A percentile compares a stretch with the other conserved stretches of the same genome.
phyloP scores from a whole-genome alignment of 2,888 invertebrate species.

The Athalia cordata region DNA sequence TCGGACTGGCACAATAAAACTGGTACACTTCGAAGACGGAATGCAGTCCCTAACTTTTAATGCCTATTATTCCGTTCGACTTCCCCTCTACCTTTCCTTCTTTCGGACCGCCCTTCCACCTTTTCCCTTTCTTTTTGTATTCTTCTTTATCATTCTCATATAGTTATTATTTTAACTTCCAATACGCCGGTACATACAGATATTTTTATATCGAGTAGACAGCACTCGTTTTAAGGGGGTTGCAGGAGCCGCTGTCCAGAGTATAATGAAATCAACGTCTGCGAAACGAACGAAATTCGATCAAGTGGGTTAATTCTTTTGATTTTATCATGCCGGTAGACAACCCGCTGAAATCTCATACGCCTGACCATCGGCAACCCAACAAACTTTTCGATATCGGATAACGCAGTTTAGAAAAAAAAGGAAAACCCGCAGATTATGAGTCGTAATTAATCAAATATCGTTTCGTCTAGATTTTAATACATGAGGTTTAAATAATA shows the following conservation, averaged over 20 bases:
- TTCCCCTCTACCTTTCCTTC: background rate
- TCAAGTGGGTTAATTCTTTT: no score
- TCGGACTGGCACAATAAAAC: conserved; percentile 43
- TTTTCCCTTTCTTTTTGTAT: background rate
- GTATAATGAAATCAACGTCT: no score
- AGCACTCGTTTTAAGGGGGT: no score
- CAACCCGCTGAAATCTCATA: no score
- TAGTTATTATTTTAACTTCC: background rate
- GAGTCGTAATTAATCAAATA: background rate
- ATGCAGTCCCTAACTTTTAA: conserved; percentile 42
- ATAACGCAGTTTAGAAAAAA: background rate
- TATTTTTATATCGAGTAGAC: no score
- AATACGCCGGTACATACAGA: no score
- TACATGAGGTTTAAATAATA: no score
- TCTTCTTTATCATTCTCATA: background rate
- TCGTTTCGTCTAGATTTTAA: no score
- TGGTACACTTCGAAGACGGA: conserved; percentile 40
- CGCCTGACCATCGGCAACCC: conserved; percentile 11
- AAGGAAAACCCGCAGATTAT: background rate
- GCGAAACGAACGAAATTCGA: no score
- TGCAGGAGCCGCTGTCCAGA: no score
- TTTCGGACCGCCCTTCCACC: background rate
- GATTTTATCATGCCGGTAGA: no score
- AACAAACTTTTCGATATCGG: conserved; percentile 5
- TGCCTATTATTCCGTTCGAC: conserved; percentile 41